Percentiles rank a stretch among this genome's conserved stretches.
These are phyloP conservation scores for Varroa destructor DNA, from an alignment of 1,140 invertebrate species.

Conservation along the genomic window DNA sequence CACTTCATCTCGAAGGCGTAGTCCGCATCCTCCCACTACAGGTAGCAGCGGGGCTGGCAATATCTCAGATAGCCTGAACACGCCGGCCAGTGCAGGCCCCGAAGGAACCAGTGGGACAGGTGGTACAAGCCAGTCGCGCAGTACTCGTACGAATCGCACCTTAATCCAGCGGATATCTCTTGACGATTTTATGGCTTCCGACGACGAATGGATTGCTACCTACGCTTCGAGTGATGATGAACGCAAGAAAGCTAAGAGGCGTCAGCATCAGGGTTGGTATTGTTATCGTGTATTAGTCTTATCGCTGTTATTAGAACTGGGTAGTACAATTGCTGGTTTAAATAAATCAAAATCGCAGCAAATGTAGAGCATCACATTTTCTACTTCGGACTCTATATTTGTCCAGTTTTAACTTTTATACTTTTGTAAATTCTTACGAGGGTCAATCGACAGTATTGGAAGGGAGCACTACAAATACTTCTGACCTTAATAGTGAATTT, in stretches of 20 bases:
- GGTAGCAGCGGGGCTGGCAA: no score
- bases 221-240: conserved; percentile 25
- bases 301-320: no score
- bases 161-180: conserved; percentile 25
- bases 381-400: no score
- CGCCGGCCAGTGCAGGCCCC: not conserved
- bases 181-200: conserved; percentile 24
- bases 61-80: not conserved
- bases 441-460: no score
- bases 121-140: not conserved
- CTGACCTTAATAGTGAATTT: no score
- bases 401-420: no score
- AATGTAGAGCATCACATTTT: no score
- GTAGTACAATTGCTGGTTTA: no score
- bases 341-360: no score
- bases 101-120: not conserved
- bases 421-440: no score
- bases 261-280: not conserved
- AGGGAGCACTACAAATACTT: no score
- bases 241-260: conserved; percentile 12
- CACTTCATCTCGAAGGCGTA: conserved; percentile 5
- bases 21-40: not conserved
- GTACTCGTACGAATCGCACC: conserved; percentile 18
- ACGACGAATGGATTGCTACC: conserved; percentile 23
- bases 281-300: conserved; percentile 1